Percentiles rank a stretch among this genome's conserved stretches.
These are phyloP conservation scores for Amiota minor DNA, from an alignment of 2,888 invertebrate genomes.

Conservation along the genomic window DNA sequence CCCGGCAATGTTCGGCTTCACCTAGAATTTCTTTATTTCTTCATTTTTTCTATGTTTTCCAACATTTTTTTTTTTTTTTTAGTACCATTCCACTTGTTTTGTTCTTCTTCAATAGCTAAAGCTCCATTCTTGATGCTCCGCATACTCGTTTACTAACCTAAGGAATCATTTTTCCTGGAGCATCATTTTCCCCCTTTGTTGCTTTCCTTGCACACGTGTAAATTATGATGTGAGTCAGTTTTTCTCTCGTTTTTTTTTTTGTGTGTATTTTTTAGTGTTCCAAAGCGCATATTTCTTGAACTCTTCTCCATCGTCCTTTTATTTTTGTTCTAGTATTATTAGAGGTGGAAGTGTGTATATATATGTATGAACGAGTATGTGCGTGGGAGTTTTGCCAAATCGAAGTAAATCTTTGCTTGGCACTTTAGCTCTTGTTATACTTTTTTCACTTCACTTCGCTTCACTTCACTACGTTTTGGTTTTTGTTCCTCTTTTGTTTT, in stretches of 20 bases:
- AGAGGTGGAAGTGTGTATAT: no score
- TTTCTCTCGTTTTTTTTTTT: conserved; percentile 44
- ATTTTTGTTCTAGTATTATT: no score
- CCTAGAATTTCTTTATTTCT: not conserved
- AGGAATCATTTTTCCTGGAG: no score
- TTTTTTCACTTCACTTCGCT: not conserved
- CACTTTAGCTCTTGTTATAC: conserved; percentile 43
- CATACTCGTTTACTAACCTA: no score
- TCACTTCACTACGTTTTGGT: not conserved
- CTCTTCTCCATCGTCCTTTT: conserved; percentile 14
- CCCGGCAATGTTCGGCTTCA: conserved; percentile 18
- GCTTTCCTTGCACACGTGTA: conserved; percentile 45
- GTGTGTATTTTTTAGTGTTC: conserved; percentile 38
- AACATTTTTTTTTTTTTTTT: not conserved
- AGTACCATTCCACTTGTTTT: not conserved
- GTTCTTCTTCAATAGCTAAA: not conserved
- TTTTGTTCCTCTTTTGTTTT: conserved; percentile 36
- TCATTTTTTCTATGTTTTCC: not conserved
- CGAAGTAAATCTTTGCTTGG: conserved; percentile 56
- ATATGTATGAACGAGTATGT: not conserved
- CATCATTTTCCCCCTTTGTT: not conserved
- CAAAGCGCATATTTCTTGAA: conserved; percentile 50
- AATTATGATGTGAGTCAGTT: conserved; percentile 57
- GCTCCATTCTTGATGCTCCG: not conserved
- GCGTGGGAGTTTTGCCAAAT: conserved; percentile 53